Evolutionary conservation across 2,888 invertebrate species (phyloP), one percentile per base, ranked within the genome.

Genomic region (Muschampia plurimacula): DNA sequence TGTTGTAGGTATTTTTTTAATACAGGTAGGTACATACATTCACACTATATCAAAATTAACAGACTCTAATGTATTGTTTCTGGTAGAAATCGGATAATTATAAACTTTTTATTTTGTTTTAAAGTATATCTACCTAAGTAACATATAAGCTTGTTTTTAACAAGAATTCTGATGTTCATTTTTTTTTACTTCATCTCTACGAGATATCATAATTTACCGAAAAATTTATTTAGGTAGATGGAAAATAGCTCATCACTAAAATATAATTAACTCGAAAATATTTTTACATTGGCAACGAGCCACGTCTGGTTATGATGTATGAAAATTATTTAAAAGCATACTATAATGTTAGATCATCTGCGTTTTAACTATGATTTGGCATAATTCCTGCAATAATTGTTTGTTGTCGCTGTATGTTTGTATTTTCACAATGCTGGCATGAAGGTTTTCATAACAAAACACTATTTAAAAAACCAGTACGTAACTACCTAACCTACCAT

Each of bases 351-450:
- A 41, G 70, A 72, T 73, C 69, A 68, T 75, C 76, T 80, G 74
- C 76, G 76, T 78, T 77, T 74, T 55, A 74, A 65, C 69, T 69
- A 41, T 62, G 59, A 12, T 46, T 67, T 67, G 71, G 74, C 67
- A 67, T 72, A 65, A 65, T 75, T 72, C 64, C 73, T 67, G 67
- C 65, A 70, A 70, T 74, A 81, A 79, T 81, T 81, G 81, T 81
- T 77, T 76, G 77, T 74, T 77, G 46, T 66, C 46, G 3, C 10
- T 57, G 22, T 22, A 6, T 28, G 9, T 57, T 28, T 28, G 28
- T 57, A 9, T 28, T 49, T 57, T 22, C 57, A 57, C 22, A 57
- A 57, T 15, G 57, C 57, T 22, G 13, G 3, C 46, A 3, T 46
- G 46, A 46, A 46, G 46, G 46, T 46, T 46, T 46, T 6, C 46